Conservation (phyloP, 2,888 invertebrate genomes). For the Drosophila monieri region DNA sequence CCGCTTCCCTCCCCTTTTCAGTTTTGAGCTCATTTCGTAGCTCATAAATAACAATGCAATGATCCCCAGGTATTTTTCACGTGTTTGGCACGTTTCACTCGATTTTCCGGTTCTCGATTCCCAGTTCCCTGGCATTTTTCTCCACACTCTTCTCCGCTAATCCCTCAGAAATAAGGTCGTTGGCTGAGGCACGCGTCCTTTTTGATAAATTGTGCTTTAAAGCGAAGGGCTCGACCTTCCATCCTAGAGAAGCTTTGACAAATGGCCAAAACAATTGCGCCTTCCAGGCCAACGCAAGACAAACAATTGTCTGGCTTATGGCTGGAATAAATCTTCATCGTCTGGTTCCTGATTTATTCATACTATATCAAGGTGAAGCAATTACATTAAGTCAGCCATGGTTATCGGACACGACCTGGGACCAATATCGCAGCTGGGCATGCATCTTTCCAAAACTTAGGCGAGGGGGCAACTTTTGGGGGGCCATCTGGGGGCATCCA, state of each 20-base stretch:
- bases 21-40: slow-evolving; percentile 65
- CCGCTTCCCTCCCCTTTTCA: slow-evolving; percentile 43
- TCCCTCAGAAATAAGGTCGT: slow-evolving; percentile 38
- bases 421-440: slow-evolving; percentile 25
- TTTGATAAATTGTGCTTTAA: slow-evolving; percentile 79
- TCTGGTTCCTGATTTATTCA: slow-evolving; percentile 63
- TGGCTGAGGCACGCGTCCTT: slow-evolving; percentile 61
- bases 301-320: slow-evolving; percentile 59
- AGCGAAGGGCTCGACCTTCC: slow-evolving; percentile 35
- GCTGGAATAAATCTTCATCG: slow-evolving; percentile 74
- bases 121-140: slow-evolving; percentile 12
- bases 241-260: slow-evolving; percentile 54
- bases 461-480: not conserved
- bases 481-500: slow-evolving; percentile 2
- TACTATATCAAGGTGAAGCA: slow-evolving; percentile 55
- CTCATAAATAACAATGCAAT: slow-evolving; percentile 72
- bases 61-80: slow-evolving; percentile 82
- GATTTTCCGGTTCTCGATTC: slow-evolving; percentile 74
- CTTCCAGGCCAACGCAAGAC: slow-evolving; percentile 57
- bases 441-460: slow-evolving; percentile 15
- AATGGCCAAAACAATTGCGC: slow-evolving; percentile 62
- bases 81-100: slow-evolving; percentile 81
- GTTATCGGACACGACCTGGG: slow-evolving; percentile 21
- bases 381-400: slow-evolving; percentile 64
- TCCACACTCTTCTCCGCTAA: slow-evolving; percentile 12